A percentile compares a stretch with the other conserved stretches of the same genome.
Evolutionary conservation across 2,113 vertebrate species (phyloP).

Genomic region (Anarrhichthys ocellatus): DNA sequence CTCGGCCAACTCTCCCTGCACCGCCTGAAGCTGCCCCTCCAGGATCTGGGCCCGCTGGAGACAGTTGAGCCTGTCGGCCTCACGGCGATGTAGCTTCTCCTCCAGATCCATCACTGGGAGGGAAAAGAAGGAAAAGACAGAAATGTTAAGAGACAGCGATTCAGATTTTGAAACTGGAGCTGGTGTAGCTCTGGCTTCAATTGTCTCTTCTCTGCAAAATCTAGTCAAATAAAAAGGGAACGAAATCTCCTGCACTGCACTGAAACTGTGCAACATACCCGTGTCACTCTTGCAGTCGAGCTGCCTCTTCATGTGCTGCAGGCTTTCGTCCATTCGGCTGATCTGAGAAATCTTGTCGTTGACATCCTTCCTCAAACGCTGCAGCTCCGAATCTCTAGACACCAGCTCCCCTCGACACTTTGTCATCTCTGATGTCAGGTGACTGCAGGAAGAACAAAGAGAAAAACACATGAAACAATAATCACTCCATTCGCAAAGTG

Average conservation of each 20-base stretch:
- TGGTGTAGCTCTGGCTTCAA: neutral
- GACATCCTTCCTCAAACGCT: constrained; percentile 84
- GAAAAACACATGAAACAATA: neutral
- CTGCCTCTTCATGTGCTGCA: constrained; percentile 84
- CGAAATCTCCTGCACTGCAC: neutral
- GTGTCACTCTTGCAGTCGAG: constrained; percentile 84
- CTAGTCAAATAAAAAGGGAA: neutral
- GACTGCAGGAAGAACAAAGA: constrained; percentile 72
- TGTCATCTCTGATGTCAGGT: constrained; percentile 85
- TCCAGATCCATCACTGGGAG: constrained; percentile 86
- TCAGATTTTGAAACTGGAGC: neutral
- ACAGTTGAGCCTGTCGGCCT: constrained; percentile 82
- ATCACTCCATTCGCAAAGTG: neutral
- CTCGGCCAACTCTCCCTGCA: constrained; percentile 82
- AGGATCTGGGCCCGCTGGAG: constrained; percentile 81
- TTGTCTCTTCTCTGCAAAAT: neutral
- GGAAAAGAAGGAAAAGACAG: neutral
- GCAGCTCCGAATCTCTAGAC: constrained; percentile 85
- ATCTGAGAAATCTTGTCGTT: constrained; percentile 84
- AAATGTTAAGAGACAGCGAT: neutral
- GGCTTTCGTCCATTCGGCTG: constrained; percentile 81
- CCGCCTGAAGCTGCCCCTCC: constrained; percentile 85
- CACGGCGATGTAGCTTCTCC: constrained; percentile 86
- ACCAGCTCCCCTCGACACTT: constrained; percentile 84
- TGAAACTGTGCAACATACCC: constrained; percentile 75